phyloP scores from a whole-genome alignment of 1,140 invertebrate species.

The Sesamia nonagrioides region DNA sequence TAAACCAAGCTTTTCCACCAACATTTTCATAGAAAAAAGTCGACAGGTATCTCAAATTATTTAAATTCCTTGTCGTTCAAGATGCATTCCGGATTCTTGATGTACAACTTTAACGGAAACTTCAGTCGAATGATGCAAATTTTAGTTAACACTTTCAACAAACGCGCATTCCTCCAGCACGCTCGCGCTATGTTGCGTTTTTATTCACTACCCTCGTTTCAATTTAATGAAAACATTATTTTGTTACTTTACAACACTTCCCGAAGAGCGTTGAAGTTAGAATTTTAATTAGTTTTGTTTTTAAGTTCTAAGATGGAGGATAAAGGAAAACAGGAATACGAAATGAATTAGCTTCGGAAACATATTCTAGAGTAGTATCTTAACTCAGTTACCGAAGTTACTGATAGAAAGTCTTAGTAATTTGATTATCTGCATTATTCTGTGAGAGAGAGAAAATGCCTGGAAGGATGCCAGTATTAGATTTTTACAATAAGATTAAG shows the following conservation, averaged over 20 bases:
- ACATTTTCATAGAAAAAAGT: neutral
- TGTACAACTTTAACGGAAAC: conserved; percentile 72
- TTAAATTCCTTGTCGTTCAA: conserved; percentile 65
- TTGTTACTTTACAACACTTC: conserved; percentile 42
- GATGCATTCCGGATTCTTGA: conserved; percentile 65
- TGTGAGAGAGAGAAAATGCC: neutral
- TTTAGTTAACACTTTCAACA: conserved; percentile 79
- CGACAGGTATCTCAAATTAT: conserved; percentile 45
- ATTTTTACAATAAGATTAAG: neutral
- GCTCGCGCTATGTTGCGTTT: conserved; percentile 26
- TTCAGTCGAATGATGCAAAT: conserved; percentile 81
- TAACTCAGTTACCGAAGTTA: neutral
- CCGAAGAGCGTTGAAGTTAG: conserved; percentile 26
- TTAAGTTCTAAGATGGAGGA: conserved; percentile 32
- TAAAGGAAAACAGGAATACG: conserved; percentile 24
- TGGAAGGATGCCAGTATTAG: neutral
- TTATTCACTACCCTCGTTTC: conserved; percentile 39
- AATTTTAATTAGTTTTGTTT: conserved; percentile 50
- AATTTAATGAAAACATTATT: conserved; percentile 46
- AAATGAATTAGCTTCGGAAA: conserved; percentile 13
- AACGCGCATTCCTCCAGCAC: conserved; percentile 66
- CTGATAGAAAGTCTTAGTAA: conserved; percentile 3
- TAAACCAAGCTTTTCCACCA: neutral
- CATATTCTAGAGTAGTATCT: conserved; percentile 10
- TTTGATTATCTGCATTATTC: neutral